Evolutionary conservation across 2,797 vertebrate species (phyloP).

Genomic region (Argyrosomus regius): DNA sequence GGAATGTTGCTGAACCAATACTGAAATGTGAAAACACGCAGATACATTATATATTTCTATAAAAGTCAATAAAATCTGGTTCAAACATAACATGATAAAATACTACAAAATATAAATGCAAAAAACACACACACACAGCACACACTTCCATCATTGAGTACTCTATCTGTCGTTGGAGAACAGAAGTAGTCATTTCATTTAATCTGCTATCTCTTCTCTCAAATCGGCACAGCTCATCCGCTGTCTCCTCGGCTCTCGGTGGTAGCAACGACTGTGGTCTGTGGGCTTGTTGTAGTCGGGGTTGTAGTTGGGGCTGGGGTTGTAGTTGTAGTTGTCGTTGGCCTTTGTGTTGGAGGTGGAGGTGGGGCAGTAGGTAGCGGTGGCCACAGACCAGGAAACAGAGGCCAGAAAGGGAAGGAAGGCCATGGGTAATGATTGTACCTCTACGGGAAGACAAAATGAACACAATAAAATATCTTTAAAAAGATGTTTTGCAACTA

Average conservation of each 20-base stretch:
- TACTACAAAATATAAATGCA: neutral
- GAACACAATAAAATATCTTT: neutral
- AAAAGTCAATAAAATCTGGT: neutral
- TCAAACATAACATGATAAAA: neutral
- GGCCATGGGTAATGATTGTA: accelerated
- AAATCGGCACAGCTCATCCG: conserved; percentile 8
- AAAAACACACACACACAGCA: neutral
- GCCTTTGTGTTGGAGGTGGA: neutral
- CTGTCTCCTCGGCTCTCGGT: conserved; percentile 58
- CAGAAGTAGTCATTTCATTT: neutral
- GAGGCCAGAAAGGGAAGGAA: conserved; percentile 13
- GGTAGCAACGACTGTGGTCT: neutral
- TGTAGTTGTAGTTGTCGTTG: neutral
- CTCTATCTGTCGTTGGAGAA: neutral
- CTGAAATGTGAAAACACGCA: conserved; percentile 24
- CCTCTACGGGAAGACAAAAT: conserved; percentile 13
- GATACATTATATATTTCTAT: neutral
- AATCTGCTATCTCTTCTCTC: neutral
- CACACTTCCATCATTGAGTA: neutral
- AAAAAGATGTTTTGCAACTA: neutral
- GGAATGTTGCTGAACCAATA: conserved; percentile 6
- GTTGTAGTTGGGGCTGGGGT: conserved; percentile 12
- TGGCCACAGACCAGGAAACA: conserved; percentile 51
- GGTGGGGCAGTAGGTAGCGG: conserved; percentile 5
- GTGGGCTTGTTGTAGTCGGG: neutral